These are phyloP conservation scores for Bos indicus DNA, from an alignment of 2,113 vertebrate species.

Conservation along the genomic window DNA sequence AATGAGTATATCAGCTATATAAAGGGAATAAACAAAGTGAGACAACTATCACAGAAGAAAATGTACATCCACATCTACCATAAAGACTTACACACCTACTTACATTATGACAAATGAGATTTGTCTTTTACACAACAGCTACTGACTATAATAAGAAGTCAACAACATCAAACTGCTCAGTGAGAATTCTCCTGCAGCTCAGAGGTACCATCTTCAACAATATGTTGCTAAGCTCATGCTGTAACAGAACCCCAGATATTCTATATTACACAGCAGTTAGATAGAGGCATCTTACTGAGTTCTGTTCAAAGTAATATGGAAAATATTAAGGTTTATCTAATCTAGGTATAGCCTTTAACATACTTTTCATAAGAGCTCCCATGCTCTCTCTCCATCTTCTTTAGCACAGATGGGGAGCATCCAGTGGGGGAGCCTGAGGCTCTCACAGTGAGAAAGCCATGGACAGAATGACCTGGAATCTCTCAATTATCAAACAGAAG, in stretches of 20 bases:
- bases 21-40: neutral
- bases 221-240: neutral
- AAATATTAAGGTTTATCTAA: neutral
- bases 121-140: neutral
- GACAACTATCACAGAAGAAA: neutral
- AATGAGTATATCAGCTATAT: neutral
- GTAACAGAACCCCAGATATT: neutral
- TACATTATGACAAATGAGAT: neutral
- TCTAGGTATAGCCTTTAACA: neutral
- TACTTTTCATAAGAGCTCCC: neutral
- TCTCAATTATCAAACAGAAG: neutral
- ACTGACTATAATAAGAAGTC: neutral
- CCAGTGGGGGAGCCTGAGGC: no score
- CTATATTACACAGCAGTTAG: neutral
- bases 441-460: rapidly evolving
- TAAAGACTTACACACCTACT: neutral
- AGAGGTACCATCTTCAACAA: neutral
- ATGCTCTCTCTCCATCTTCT: neutral
- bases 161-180: neutral
- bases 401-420: neutral
- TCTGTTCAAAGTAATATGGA: neutral
- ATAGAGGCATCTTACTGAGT: neutral
- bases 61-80: neutral
- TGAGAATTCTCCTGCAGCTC: neutral
- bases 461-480: neutral